Conservation (phyloP, 1,140 invertebrate species). For the Lucilia cuprina region DNA sequence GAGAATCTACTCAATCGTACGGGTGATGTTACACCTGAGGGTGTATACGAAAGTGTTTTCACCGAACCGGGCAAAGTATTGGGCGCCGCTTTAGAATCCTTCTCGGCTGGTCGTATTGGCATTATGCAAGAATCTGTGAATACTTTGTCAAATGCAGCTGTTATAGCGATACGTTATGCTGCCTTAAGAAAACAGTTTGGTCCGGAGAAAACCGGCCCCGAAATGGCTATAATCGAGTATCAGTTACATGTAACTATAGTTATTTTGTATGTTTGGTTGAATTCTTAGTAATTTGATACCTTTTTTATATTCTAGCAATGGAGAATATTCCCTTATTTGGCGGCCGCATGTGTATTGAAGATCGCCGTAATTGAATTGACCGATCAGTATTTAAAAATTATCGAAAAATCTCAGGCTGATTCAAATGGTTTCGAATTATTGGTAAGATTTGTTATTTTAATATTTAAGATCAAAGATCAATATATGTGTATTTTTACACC, state of each 20-base stretch:
- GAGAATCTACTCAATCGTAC: constrained; percentile 85
- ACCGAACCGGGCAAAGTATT: constrained; percentile 80
- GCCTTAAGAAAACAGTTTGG: constrained; percentile 91
- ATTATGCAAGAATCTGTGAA: constrained; percentile 77
- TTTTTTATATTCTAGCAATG: constrained; percentile 76
- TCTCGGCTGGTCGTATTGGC: constrained; percentile 82
- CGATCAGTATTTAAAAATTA: constrained; percentile 66
- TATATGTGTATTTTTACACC: too few relatives aligned
- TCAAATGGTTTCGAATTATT: constrained; percentile 66
- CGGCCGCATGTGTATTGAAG: constrained; percentile 80
- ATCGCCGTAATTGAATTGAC: constrained; percentile 71
- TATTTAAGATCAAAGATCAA: too few relatives aligned
- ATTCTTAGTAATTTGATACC: constrained; percentile 36
- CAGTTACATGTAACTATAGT: constrained; percentile 76
- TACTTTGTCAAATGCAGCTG: constrained; percentile 75
- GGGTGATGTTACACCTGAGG: constrained; percentile 85
- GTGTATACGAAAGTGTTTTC: constrained; percentile 79
- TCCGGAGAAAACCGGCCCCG: constrained; percentile 69
- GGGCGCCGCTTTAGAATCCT: constrained; percentile 81
- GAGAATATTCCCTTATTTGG: constrained; percentile 87
- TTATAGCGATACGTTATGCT: constrained; percentile 90
- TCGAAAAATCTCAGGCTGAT: constrained; percentile 67
- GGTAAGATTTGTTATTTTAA: constrained; percentile 58
- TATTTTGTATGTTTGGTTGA: constrained; percentile 12
- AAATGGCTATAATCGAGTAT: constrained; percentile 90